Evolutionary conservation across 2,113 vertebrate genomes (phyloP).

Genomic region (Nibea albiflora): DNA sequence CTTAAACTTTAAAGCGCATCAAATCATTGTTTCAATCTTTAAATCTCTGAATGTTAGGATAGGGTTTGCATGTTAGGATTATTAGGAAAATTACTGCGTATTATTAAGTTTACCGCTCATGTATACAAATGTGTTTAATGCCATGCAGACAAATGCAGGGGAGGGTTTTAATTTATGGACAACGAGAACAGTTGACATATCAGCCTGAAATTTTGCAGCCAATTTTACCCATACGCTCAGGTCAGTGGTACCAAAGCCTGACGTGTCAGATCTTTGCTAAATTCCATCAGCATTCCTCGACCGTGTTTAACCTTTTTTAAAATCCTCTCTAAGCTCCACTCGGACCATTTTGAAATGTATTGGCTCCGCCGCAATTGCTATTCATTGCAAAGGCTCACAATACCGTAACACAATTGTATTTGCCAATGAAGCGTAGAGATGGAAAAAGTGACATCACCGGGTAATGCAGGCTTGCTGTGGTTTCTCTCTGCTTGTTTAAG

Average conservation of each 20-base stretch:
- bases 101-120: background rate
- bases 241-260: background rate
- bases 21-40: background rate
- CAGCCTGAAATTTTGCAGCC: background rate
- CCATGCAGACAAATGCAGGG: background rate
- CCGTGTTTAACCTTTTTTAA: background rate
- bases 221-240: background rate
- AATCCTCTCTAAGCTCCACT: background rate
- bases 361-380: background rate
- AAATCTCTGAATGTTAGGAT: background rate
- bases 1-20: background rate
- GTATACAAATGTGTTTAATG: background rate
- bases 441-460: conserved; percentile 9
- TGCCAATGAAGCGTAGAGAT: conserved; percentile 3
- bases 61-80: background rate
- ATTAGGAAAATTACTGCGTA: background rate
- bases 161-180: background rate
- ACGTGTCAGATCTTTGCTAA: background rate
- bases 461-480: background rate
- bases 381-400: background rate
- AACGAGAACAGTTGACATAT: background rate
- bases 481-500: conserved; percentile 14
- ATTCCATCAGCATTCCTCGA: background rate
- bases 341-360: background rate
- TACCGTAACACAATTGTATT: background rate